Conservation (phyloP, 2,797 vertebrate species). For the Hydrophis major region DNA sequence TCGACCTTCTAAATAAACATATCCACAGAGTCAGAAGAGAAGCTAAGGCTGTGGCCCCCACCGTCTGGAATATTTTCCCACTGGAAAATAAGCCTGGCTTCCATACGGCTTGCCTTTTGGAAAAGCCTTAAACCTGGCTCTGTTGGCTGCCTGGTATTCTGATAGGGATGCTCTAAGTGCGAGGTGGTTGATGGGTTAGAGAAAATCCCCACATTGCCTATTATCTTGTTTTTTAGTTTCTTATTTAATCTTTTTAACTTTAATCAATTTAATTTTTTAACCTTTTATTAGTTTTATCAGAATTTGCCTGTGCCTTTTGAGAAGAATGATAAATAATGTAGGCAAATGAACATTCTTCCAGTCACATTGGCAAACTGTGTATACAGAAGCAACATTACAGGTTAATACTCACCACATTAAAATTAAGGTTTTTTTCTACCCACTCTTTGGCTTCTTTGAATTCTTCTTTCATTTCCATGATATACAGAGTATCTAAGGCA, state of each 20-base stretch:
- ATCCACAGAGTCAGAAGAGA: not conserved
- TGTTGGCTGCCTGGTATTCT: not conserved
- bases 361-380: not conserved
- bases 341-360: not conserved
- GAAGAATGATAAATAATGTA: not conserved
- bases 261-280: not conserved
- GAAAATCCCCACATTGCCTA: not conserved
- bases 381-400: conserved; percentile 20
- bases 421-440: conserved; percentile 94
- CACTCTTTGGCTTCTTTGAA: conserved; percentile 91
- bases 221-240: not conserved
- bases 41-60: not conserved
- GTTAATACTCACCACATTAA: conserved; percentile 86
- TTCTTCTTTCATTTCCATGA: conserved; percentile 97
- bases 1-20: not conserved
- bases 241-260: not conserved
- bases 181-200: not conserved
- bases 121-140: not conserved
- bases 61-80: not conserved
- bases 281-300: not conserved
- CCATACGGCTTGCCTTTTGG: not conserved
- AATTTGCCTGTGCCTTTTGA: not conserved
- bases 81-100: not conserved
- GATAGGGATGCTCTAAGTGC: not conserved
- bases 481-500: conserved; percentile 91